Evolutionary conservation across 2,888 invertebrate species (phyloP).

Genomic region (Colletes collaris): DNA sequence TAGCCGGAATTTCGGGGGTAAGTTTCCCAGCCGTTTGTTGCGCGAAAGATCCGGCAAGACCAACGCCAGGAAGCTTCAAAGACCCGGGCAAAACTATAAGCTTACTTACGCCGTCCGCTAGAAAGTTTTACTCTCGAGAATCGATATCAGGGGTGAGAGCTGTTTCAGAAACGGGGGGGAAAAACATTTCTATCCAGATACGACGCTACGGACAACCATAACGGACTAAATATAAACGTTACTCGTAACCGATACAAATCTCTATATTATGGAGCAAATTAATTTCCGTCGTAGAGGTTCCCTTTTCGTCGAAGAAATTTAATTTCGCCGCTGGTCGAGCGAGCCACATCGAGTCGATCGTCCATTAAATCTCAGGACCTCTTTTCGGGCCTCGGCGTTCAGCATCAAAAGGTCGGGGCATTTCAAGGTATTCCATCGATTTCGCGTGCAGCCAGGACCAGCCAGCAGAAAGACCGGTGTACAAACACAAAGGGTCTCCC

Average conservation of each 20-base stretch:
- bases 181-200: too few species aligned
- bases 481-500: conserved; percentile 63
- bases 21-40: not conserved
- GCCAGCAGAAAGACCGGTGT: conserved; percentile 41
- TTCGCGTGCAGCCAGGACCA: not conserved
- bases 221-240: too few species aligned
- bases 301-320: conserved; percentile 5
- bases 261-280: too few species aligned
- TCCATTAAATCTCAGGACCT: not conserved
- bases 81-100: not conserved
- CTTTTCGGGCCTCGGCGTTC: not conserved
- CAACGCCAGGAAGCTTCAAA: not conserved
- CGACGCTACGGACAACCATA: too few species aligned
- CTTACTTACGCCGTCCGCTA: too few species aligned
- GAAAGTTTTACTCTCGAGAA: too few species aligned
- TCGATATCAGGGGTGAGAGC: too few species aligned
- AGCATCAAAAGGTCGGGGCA: conserved; percentile 6
- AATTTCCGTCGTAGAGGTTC: too few species aligned
- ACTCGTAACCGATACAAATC: too few species aligned
- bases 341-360: not conserved
- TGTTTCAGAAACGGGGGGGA: too few species aligned
- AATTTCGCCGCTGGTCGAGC: conserved; percentile 6
- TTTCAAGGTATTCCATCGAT: conserved; percentile 40
- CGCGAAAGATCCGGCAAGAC: not conserved
- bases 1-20: not conserved